Evolutionary conservation across 1,140 invertebrate species (phyloP), one percentile per base, ranked within the genome.

Genomic region (Ceratoteleas bidentatus): DNA sequence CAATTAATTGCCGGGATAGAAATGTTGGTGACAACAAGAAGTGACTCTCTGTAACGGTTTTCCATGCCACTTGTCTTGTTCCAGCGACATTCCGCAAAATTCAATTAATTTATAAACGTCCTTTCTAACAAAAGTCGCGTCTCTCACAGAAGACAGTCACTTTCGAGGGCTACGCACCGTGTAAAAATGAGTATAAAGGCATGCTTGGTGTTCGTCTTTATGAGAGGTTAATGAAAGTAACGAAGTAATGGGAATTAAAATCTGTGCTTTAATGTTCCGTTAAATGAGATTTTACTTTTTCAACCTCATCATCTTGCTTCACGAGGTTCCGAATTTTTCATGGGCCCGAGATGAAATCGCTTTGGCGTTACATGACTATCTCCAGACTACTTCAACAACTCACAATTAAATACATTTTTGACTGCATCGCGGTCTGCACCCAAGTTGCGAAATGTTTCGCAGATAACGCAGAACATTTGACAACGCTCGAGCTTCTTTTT

Each of bases 161-260:
- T 43, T 68, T 76, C 24, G 64, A 61, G 45, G 64, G 11, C 34
- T 43, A 52, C 34, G 24, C 56, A 11, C 57, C 6, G 45, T 43
- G 49, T 72, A 72, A 68, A 76, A 60, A 62, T 81, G 64, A 45
- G 34, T 61, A 64, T 49, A 70, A 66, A 70, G 47, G 70, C 47
- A 61, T 61, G 43, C 64, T 61, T 53, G 49, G 40, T 36, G 77
- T 75, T 81, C 61, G 72, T 50, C 70, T 74, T 85, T 76, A 81
- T 79, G 74, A 69, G 56, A 65, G 64, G 73, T 80, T 77, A 61
- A 84, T 83, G 60, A 83, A 86, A 81, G 75, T 81, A 83, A 86
- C 62, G 72, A 85, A 83, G 60, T 77, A 85, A 81, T 65, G 75
- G 77, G 78, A 76, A 84, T 86, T 83, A 81, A 85, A 86, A 86